Conservation (phyloP, 2,797 vertebrate genomes). For the Parauchenoglanis ngamensis region DNA sequence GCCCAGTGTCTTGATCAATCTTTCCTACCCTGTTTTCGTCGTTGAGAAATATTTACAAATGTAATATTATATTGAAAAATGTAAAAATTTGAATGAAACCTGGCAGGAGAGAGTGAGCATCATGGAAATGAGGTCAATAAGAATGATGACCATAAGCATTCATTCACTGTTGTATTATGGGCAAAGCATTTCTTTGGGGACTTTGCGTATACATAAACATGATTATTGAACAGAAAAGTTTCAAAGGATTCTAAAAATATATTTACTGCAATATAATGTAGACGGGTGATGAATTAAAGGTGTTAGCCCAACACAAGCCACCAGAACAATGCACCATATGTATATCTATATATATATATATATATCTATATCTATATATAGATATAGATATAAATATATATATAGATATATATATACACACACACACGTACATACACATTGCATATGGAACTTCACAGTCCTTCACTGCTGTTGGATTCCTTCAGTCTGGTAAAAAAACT, state of each 20-base stretch:
- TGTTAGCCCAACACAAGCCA: neutral
- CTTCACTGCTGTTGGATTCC: slow-evolving; percentile 16
- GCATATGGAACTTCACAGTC: neutral
- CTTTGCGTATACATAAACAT: neutral
- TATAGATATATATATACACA: no score
- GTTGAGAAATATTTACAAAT: slow-evolving; percentile 11
- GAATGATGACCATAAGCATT: slow-evolving; percentile 13
- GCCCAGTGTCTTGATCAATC: slow-evolving; percentile 46
- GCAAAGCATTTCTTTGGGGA: neutral
- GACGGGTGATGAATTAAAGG: neutral
- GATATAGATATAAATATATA: no score
- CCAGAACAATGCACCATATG: neutral
- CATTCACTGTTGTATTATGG: neutral
- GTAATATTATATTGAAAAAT: neutral
- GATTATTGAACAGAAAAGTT: neutral
- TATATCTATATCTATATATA: no score
- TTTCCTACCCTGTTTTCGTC: slow-evolving; percentile 22
- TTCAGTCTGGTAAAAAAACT: slow-evolving; percentile 10
- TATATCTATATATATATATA: no score
- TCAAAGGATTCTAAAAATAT: neutral
- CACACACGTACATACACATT: no score
- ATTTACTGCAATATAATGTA: neutral
- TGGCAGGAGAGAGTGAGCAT: slow-evolving; percentile 17
- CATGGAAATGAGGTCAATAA: neutral
- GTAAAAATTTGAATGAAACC: neutral